phyloP scores from a whole-genome alignment of 2,888 invertebrate species.

The Parthenolecanium corni region DNA sequence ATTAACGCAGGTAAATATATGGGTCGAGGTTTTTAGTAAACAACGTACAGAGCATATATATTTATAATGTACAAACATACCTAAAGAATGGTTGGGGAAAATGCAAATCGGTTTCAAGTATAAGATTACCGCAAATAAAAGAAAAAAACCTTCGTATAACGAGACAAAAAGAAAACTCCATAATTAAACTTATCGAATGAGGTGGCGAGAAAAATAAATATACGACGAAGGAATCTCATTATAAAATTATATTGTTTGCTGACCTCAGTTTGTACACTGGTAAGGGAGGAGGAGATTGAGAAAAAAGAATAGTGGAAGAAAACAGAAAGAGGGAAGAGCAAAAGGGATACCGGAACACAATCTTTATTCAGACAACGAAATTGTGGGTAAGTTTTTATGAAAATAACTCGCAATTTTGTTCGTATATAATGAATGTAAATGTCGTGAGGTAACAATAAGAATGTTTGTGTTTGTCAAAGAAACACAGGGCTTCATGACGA shows the following conservation, averaged over 20 bases:
- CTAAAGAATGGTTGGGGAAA: no score
- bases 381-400: slow-evolving; percentile 16
- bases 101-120: no score
- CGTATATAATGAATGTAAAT: slow-evolving; percentile 24
- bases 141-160: neutral
- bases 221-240: slow-evolving; percentile 1
- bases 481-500: slow-evolving; percentile 28
- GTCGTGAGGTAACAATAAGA: slow-evolving; percentile 28
- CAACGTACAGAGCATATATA: no score
- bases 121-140: no score
- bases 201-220: slow-evolving; percentile 11
- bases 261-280: neutral
- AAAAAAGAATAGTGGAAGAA: neutral
- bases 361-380: slow-evolving; percentile 22
- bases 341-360: neutral
- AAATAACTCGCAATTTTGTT: slow-evolving; percentile 24
- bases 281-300: no score
- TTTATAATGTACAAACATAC: no score
- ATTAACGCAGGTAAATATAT: no score
- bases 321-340: neutral
- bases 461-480: slow-evolving; percentile 28
- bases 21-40: no score
- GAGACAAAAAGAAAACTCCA: neutral
- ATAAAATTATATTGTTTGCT: slow-evolving; percentile 16
- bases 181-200: slow-evolving; percentile 7